phyloP scores from a whole-genome alignment of 2,797 vertebrate genomes.

The Macropodus opercularis region DNA sequence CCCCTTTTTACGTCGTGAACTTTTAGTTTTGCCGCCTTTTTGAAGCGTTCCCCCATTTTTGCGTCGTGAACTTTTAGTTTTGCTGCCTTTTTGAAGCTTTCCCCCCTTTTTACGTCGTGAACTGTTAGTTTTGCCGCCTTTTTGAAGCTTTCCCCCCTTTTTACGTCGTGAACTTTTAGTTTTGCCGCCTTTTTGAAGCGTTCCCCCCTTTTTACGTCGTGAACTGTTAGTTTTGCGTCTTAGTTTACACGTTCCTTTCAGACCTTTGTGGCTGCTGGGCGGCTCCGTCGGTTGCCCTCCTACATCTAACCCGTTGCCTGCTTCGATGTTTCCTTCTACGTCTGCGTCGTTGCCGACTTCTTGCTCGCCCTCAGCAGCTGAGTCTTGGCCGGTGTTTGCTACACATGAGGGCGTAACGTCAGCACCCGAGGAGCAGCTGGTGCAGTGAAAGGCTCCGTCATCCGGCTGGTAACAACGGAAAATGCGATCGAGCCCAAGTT shows the following conservation, averaged over 20 bases:
- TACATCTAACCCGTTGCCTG: not conserved
- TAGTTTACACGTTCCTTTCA: too few relatives aligned
- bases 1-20: too few relatives aligned
- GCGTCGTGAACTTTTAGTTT: too few relatives aligned
- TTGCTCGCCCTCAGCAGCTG: not conserved
- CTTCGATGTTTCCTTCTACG: too few relatives aligned
- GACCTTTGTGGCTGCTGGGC: not conserved
- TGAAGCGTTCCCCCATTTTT: not conserved
- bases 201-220: too few relatives aligned
- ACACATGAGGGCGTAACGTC: constrained; percentile 10
- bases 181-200: not conserved
- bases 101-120: too few relatives aligned
- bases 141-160: not conserved
- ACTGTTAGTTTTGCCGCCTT: not conserved
- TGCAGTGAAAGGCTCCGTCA: constrained; percentile 18
- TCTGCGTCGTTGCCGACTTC: rapidly evolving
- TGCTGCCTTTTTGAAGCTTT: not conserved
- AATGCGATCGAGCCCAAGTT: constrained; percentile 24
- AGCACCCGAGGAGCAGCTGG: constrained; percentile 17
- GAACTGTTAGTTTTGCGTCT: too few relatives aligned
- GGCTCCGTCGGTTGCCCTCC: too few relatives aligned
- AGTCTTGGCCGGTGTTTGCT: not conserved
- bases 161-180: too few relatives aligned
- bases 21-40: not conserved
- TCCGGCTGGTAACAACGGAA: constrained; percentile 32